These are phyloP conservation scores for Pseudachorutes palmiensis DNA, from an alignment of 1,140 invertebrate species.

Conservation along the genomic window DNA sequence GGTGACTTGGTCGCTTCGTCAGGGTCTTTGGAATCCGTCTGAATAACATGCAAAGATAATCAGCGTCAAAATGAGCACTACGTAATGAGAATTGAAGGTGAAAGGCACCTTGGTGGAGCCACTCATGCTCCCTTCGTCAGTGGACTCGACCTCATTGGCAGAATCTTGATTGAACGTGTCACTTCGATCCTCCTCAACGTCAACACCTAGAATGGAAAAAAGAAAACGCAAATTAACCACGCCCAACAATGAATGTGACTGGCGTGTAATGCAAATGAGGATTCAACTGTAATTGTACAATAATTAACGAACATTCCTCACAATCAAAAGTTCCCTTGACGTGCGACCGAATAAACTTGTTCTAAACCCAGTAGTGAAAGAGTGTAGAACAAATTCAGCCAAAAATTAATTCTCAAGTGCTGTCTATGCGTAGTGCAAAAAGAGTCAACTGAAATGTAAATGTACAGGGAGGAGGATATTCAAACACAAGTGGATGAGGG, in stretches of 20 bases:
- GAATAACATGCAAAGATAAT: not conserved
- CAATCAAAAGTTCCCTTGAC: no score
- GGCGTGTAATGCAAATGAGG: no score
- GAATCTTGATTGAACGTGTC: conserved; percentile 19
- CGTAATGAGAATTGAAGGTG: not conserved
- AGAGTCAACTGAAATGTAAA: no score
- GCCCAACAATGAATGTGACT: conserved; percentile 18
- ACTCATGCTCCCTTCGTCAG: conserved; percentile 32
- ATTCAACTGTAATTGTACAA: no score
- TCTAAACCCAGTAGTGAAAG: no score
- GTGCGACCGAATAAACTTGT: no score
- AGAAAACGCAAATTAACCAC: not conserved
- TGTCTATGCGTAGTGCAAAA: no score
- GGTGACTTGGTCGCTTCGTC: conserved; percentile 33
- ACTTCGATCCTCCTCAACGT: conserved; percentile 1
- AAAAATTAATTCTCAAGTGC: no score
- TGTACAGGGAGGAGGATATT: no score
- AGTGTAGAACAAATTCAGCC: no score
- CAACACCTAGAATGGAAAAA: not conserved
- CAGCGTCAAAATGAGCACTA: not conserved
- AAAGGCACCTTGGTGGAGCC: conserved; percentile 29
- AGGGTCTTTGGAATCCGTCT: conserved; percentile 19
- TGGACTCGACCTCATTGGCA: conserved; percentile 26
- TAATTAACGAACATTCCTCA: no score
- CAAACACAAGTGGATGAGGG: no score